Percentiles rank a stretch among this genome's conserved stretches.
Evolutionary conservation across 2,888 invertebrate species (phyloP).

Genomic region (Drosophila robusta): DNA sequence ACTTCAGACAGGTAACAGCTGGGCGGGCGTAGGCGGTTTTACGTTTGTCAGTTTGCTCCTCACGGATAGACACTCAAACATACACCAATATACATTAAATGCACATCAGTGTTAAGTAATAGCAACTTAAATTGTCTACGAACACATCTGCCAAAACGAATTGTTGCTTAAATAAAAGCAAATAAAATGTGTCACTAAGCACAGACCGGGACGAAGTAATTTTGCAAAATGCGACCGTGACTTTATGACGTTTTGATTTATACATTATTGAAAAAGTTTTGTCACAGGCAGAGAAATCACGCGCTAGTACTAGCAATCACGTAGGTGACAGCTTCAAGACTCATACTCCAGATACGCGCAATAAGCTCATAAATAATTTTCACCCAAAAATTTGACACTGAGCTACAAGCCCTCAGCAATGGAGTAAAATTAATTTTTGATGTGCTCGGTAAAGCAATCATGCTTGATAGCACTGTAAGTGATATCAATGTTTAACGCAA

Average conservation of each 20-base stretch:
- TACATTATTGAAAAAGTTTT: constrained; percentile 82
- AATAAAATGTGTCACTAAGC: constrained; percentile 39
- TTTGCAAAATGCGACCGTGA: constrained; percentile 52
- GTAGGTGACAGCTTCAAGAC: constrained; percentile 63
- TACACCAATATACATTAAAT: constrained; percentile 65
- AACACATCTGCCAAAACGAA: constrained; percentile 47
- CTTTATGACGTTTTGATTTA: constrained; percentile 85
- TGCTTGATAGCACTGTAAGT: constrained; percentile 21
- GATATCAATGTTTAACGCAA: constrained; percentile 37
- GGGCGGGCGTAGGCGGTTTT: constrained; percentile 34
- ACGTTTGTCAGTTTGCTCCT: constrained; percentile 26
- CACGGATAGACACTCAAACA: constrained; percentile 20
- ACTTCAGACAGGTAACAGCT: constrained; percentile 75
- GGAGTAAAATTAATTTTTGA: constrained; percentile 80
- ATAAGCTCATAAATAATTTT: constrained; percentile 79
- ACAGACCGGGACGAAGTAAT: constrained; percentile 19
- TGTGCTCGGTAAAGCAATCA: constrained; percentile 45
- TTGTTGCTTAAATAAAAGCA: constrained; percentile 51
- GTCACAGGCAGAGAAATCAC: constrained; percentile 62
- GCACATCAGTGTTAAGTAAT: constrained; percentile 67
- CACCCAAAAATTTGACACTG: constrained; percentile 50
- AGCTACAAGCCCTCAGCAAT: constrained; percentile 33
- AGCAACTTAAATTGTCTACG: constrained; percentile 70
- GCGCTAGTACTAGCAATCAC: constrained; percentile 65
- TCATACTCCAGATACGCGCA: constrained; percentile 26